Percentiles rank a stretch among this genome's conserved stretches.
phyloP scores from a whole-genome alignment of 2,113 vertebrate genomes.

The Xiphophorus maculatus region DNA sequence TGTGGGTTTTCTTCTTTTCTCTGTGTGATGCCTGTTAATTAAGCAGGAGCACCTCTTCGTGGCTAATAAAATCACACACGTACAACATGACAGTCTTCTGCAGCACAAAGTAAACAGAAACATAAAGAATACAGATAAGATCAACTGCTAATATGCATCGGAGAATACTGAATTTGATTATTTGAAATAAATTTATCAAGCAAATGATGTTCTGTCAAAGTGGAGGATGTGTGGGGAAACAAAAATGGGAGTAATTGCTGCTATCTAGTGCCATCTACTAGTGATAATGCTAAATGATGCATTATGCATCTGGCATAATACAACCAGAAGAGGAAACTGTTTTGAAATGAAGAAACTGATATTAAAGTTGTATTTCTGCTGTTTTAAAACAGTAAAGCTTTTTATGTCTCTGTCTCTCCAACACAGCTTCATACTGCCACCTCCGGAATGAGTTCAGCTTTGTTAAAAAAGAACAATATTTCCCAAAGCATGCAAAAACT shows the following conservation, averaged over 20 bases:
- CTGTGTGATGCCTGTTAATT: not conserved
- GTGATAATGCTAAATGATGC: too few species aligned
- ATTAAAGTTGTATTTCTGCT: too few species aligned
- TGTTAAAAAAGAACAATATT: not conserved
- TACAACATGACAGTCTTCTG: conserved; percentile 3
- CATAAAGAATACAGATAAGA: not conserved
- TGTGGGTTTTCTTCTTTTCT: not conserved
- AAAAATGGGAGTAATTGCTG: not conserved
- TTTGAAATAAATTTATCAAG: not conserved
- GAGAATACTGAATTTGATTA: not conserved
- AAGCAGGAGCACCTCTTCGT: conserved; percentile 37
- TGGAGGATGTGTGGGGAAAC: not conserved
- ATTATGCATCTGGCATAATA: not conserved
- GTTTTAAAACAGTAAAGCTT: too few species aligned
- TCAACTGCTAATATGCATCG: not conserved
- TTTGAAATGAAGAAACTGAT: not conserved
- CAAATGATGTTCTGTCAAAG: not conserved
- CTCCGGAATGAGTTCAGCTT: not conserved
- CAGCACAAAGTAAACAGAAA: not conserved
- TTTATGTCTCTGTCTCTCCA: too few species aligned
- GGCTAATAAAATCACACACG: conserved; percentile 12
- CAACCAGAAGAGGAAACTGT: not conserved
- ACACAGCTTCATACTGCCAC: too few species aligned
- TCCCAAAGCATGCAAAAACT: not conserved
- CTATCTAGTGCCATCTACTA: conserved; percentile 28